phyloP scores from a whole-genome alignment of 1,140 invertebrate genomes.

The Nylanderia fulva region DNA sequence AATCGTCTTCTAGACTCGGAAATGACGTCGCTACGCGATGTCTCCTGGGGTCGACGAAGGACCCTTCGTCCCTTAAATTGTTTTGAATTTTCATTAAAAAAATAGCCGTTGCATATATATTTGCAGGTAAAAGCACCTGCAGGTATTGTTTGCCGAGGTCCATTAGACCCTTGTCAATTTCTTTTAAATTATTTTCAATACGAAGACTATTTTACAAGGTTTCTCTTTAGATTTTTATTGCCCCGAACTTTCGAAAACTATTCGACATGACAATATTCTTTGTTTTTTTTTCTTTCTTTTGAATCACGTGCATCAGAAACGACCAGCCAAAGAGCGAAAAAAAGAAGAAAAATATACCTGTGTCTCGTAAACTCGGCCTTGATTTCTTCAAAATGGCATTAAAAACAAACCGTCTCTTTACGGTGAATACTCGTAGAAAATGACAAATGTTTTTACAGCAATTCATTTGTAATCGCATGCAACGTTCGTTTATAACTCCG shows the following conservation, averaged over 20 bases:
- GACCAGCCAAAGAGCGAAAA: not conserved
- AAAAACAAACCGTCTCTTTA: slow-evolving; percentile 51
- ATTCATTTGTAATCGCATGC: not conserved
- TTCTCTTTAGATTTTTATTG: not conserved
- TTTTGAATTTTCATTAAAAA: too few species aligned
- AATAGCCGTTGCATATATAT: too few species aligned
- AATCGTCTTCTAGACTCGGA: not conserved
- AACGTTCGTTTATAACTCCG: not conserved
- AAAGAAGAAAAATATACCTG: not conserved
- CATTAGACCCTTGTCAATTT: too few species aligned
- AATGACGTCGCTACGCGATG: slow-evolving; percentile 15
- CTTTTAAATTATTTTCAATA: too few species aligned
- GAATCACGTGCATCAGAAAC: not conserved
- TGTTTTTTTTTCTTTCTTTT: too few species aligned
- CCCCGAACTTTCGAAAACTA: not conserved
- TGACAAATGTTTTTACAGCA: not conserved
- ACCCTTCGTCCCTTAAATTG: not conserved
- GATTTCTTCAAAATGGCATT: slow-evolving; percentile 63
- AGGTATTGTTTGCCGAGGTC: not conserved
- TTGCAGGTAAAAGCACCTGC: not conserved
- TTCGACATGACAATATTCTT: not conserved
- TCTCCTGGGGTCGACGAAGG: not conserved
- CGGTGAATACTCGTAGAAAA: slow-evolving; percentile 16
- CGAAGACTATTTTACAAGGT: too few species aligned
- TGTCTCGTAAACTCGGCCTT: slow-evolving; percentile 59